These are phyloP conservation scores for Rhodeus uyekii DNA, from an alignment of 2,797 vertebrate genomes.

Conservation along the genomic window DNA sequence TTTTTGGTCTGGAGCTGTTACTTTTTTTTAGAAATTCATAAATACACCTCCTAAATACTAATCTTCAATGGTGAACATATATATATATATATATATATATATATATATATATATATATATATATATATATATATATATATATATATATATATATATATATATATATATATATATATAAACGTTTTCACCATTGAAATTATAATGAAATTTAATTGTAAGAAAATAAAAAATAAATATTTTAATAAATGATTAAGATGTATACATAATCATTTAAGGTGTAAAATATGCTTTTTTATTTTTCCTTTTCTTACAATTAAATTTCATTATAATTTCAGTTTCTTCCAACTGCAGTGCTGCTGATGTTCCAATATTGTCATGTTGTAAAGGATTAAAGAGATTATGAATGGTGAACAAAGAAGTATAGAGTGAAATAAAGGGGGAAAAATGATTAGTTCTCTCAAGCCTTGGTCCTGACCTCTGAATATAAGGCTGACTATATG, in stretches of 20 bases:
- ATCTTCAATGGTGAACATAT: not conserved
- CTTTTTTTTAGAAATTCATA: not conserved
- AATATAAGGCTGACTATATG: constrained; percentile 51
- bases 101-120: no score
- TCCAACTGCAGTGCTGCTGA: not conserved
- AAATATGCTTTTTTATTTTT: not conserved
- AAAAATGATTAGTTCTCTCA: constrained; percentile 38
- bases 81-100: no score
- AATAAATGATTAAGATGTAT: not conserved
- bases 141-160: no score
- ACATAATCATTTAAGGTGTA: not conserved
- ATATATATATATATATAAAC: no score
- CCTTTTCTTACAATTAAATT: not conserved
- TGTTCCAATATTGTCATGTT: constrained; percentile 16
- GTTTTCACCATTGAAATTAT: no score
- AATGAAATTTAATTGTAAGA: no score
- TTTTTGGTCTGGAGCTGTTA: not conserved
- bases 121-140: no score
- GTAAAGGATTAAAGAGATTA: constrained; percentile 22
- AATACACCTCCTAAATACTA: no score
- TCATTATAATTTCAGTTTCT: no score
- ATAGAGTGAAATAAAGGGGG: not conserved
- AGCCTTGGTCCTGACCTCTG: constrained; percentile 46
- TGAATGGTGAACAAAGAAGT: constrained; percentile 5
- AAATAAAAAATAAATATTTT: no score